Conservation (phyloP, 2,113 vertebrate genomes). For the Caracal caracal region DNA sequence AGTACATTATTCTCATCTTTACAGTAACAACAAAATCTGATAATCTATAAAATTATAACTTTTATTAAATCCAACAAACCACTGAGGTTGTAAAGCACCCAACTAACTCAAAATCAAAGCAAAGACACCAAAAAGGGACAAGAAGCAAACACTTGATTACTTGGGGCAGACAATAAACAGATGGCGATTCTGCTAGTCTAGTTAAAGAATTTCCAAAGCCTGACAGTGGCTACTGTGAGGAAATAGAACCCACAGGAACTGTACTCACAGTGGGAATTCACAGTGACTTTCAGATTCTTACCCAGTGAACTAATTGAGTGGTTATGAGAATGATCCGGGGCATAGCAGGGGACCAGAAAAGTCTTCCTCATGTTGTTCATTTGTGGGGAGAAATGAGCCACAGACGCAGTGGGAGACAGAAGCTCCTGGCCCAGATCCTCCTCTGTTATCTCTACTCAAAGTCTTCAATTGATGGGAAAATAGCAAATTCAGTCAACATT, state of each 20-base stretch:
- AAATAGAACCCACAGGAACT: neutral
- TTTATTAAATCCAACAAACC: neutral
- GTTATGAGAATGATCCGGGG: neutral
- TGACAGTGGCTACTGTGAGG: neutral
- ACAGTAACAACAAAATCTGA: neutral
- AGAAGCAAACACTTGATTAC: neutral
- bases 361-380: neutral
- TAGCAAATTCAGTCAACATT: neutral
- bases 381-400: accelerated
- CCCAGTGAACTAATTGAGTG: neutral
- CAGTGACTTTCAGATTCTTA: neutral
- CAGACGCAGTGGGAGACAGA: neutral
- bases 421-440: neutral
- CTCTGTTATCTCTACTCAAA: neutral
- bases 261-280: neutral
- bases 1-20: neutral
- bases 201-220: neutral
- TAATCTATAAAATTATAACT: neutral
- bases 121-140: neutral
- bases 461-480: neutral
- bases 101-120: neutral
- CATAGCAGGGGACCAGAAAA: neutral
- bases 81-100: neutral
- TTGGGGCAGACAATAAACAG: neutral
- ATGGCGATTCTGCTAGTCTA: neutral